Base-by-base conservation (phyloP, 2,797 vertebrate genomes). In the Mus minutoides region DNA sequence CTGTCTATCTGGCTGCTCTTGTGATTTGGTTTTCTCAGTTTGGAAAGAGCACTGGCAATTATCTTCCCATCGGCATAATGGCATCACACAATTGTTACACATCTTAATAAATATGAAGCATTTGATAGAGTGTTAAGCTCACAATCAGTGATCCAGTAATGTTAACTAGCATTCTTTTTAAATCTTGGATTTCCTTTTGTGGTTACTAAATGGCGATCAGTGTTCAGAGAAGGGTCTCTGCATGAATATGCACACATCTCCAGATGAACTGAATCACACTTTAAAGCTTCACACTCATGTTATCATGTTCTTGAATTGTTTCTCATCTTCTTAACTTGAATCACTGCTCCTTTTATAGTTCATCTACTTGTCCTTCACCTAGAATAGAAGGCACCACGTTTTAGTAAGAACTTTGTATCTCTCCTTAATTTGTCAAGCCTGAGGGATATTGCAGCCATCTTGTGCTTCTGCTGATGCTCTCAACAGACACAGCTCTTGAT, bases 311-410 rank as follows among this genome's bases (percentile, higher is more conserved):
- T 91, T 78, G 40, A 86, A 29, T 69, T 90, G 6, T 88, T 93
- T 94, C 40, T 79, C 37, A 90, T 94, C 49, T 95, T 91, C 69
- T 12, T 87, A 88, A 67, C 43, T 87, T 71, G 83, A 92, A 91
- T 95, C 43, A 87, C 52, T 62, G 26, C 69, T 94, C 62, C 54
- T 91, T 97, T 94, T 89, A 29, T 87, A 88, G 22, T 46, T 89
- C 76, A 96, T 64, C 29, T 24, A 49, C 34, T 73, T 69, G 52
- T 91, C 26, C 24, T 49, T 94, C 76, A 71, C 37, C 21, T 49
- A 78, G 13, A 64, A 40, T 31, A 90, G 88, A 88, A 95, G 88
- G 40, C 77, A 91, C 31, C 31, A 90, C 34, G 56, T 96, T 80
- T 69, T 94, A 52, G 29, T 92, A 73, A 75, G 56, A 60, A 94